Evolutionary conservation across 2,797 vertebrate genomes (phyloP).

Genomic region (Mastacembelus armatus): DNA sequence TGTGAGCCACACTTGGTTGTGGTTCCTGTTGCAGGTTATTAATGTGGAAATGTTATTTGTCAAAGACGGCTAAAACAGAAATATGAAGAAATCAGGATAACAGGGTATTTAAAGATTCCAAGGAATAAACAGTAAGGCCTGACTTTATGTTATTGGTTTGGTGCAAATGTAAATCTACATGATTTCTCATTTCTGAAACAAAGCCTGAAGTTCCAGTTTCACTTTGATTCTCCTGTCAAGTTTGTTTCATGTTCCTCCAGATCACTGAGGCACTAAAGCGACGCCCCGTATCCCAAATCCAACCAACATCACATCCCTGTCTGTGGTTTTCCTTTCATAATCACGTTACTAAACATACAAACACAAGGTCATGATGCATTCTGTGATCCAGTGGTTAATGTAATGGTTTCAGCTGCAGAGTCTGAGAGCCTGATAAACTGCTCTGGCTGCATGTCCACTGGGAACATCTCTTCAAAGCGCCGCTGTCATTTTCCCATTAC

Average conservation of each 20-base stretch:
- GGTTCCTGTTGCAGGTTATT: too few relatives aligned
- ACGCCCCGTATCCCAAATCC: neutral
- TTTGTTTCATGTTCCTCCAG: too few relatives aligned
- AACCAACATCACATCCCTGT: neutral
- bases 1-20: neutral
- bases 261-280: neutral
- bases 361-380: slow-evolving; percentile 34
- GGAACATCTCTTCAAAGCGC: slow-evolving; percentile 18
- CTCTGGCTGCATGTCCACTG: neutral
- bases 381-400: slow-evolving; percentile 31
- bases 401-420: slow-evolving; percentile 31
- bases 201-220: too few relatives aligned
- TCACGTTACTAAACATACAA: slow-evolving; percentile 36
- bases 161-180: too few relatives aligned
- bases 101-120: too few relatives aligned
- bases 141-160: too few relatives aligned
- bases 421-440: neutral
- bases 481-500: slow-evolving; percentile 11
- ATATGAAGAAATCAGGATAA: too few relatives aligned
- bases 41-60: too few relatives aligned
- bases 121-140: too few relatives aligned
- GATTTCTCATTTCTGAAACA: too few relatives aligned
- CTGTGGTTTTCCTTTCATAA: slow-evolving; percentile 17
- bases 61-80: too few relatives aligned
- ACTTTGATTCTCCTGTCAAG: too few relatives aligned